Evolutionary conservation across 2,797 vertebrate species (phyloP).

Genomic region (Hydrophis major): DNA sequence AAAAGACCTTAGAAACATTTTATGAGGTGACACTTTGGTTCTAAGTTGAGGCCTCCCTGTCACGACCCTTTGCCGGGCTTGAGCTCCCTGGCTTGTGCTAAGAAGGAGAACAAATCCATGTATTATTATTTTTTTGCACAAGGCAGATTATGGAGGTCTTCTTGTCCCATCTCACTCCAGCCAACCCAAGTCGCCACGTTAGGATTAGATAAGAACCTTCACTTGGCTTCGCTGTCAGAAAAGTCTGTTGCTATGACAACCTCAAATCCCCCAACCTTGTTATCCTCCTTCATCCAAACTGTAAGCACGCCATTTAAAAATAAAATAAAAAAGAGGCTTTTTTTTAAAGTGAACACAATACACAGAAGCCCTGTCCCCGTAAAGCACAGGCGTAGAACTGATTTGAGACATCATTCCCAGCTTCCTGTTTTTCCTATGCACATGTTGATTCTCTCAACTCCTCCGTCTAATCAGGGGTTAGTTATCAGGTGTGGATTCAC

Average conservation of each 20-base stretch:
- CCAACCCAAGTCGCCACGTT: background rate
- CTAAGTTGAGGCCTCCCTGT: background rate
- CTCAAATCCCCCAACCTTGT: conserved; percentile 59
- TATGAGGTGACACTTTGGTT: background rate
- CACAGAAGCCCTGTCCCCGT: fast-evolving
- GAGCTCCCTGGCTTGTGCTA: background rate
- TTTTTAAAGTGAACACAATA: background rate
- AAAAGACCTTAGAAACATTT: too few relatives aligned
- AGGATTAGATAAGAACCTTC: background rate
- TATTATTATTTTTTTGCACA: too few relatives aligned
- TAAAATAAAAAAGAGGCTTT: conserved; percentile 27
- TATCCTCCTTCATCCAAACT: conserved; percentile 65
- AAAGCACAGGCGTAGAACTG: background rate
- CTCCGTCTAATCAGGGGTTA: background rate
- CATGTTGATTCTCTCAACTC: conserved; percentile 9
- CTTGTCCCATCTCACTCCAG: background rate
- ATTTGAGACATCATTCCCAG: background rate
- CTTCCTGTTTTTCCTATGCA: fast-evolving
- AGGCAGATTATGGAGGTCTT: background rate
- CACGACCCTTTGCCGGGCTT: background rate
- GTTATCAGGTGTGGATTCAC: fast-evolving
- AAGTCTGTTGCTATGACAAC: conserved; percentile 75
- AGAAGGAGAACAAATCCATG: fast-evolving
- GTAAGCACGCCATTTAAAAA: conserved; percentile 51
- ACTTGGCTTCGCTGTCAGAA: background rate